These are phyloP conservation scores for Crossocerus cetratus DNA, from an alignment of 2,888 invertebrate genomes.

Conservation along the genomic window DNA sequence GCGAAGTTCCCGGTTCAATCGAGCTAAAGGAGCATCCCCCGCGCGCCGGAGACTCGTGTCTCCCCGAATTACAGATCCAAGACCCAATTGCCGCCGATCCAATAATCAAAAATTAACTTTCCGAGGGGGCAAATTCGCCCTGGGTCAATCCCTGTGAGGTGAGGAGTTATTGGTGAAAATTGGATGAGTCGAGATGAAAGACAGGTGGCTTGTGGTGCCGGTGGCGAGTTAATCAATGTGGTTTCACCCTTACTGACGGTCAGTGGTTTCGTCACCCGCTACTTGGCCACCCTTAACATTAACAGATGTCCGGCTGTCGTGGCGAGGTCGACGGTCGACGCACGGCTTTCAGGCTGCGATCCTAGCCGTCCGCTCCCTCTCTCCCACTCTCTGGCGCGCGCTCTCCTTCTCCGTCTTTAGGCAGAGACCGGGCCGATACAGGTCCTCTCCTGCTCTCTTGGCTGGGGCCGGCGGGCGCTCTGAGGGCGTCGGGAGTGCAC, in stretches of 20 bases:
- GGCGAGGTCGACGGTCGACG: slow-evolving; percentile 13
- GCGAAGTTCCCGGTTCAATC: no score
- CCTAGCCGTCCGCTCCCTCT: slow-evolving; percentile 22
- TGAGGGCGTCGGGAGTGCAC: slow-evolving; percentile 4
- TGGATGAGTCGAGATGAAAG: no score
- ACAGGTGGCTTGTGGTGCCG: no score
- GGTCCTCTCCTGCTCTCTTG: background rate
- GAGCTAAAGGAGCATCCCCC: no score
- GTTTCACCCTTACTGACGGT: background rate
- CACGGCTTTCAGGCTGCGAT: slow-evolving; percentile 20
- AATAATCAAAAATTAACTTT: no score
- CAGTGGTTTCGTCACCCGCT: slow-evolving; percentile 11
- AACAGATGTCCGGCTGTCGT: slow-evolving; percentile 26
- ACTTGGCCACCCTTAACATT: background rate
- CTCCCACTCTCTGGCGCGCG: slow-evolving; percentile 38
- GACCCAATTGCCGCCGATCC: no score
- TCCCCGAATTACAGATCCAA: no score
- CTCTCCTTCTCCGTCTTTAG: background rate
- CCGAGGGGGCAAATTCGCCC: no score
- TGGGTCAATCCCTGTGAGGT: no score
- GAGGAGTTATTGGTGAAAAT: no score
- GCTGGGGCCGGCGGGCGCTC: slow-evolving; percentile 6
- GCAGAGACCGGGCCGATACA: no score
- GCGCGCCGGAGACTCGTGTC: no score
- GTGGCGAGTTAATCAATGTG: background rate